A percentile compares a stretch with the other conserved stretches of the same genome.
phyloP scores from a whole-genome alignment of 2,113 vertebrate genomes.

The Perognathus longimembris region DNA sequence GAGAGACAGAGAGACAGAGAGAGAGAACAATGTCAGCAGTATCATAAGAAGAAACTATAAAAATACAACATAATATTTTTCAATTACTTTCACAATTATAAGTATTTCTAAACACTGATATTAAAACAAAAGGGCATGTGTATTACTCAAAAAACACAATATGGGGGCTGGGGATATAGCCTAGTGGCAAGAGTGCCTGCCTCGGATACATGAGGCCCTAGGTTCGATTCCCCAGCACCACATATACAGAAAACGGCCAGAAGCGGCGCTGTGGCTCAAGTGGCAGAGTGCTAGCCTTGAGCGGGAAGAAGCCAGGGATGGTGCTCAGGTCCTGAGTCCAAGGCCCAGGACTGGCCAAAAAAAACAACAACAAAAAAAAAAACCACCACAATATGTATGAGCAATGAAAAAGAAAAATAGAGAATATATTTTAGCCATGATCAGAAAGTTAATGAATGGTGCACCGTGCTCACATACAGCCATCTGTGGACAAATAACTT shows the following conservation, averaged over 20 bases:
- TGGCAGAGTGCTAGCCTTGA: too few species aligned
- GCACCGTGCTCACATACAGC: not conserved
- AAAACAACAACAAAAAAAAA: too few species aligned
- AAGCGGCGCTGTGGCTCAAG: too few species aligned
- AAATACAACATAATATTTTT: not conserved
- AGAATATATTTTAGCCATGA: not conserved
- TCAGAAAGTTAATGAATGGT: not conserved
- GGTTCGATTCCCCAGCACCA: too few species aligned
- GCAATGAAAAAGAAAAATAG: not conserved
- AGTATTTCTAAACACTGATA: conserved; percentile 20
- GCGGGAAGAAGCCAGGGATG: too few species aligned
- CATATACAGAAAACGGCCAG: too few species aligned
- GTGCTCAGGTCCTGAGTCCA: too few species aligned
- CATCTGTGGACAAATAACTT: not conserved
- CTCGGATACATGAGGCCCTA: too few species aligned
- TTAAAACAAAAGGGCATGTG: not conserved
- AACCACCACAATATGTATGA: not conserved
- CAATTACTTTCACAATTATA: not conserved
- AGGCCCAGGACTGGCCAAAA: too few species aligned
- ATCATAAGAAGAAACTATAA: not conserved
- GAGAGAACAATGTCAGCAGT: too few species aligned
- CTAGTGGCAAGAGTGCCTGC: too few species aligned
- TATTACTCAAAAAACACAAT: not conserved
- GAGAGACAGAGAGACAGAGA: not conserved
- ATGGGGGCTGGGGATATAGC: too few species aligned